Evolutionary conservation across 1,140 invertebrate species (phyloP).

Genomic region (Bombus confusus): DNA sequence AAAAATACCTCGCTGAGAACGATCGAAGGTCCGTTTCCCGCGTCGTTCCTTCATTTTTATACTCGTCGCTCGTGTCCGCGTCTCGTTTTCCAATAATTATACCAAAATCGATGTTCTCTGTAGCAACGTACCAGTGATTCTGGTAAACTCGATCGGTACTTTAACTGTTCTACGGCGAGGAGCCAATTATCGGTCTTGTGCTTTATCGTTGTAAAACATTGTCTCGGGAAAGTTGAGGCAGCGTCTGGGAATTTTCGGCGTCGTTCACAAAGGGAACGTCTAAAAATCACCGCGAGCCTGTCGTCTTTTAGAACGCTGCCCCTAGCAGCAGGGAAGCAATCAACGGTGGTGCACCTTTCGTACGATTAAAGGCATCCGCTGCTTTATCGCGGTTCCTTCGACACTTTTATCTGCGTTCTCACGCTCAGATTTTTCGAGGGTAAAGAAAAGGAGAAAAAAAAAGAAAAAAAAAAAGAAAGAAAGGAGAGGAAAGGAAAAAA

Average conservation of each 20-base stretch:
- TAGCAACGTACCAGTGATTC: too few relatives aligned
- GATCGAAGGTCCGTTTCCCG: too few relatives aligned
- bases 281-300: not conserved
- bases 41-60: too few relatives aligned
- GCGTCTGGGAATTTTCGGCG: not conserved
- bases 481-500: conserved; percentile 1
- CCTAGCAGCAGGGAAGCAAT: conserved; percentile 2
- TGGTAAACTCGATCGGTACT: too few relatives aligned
- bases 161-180: too few relatives aligned
- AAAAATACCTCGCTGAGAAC: not conserved
- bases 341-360: conserved; percentile 37
- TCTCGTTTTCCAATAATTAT: too few relatives aligned
- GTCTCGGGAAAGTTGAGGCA: not conserved
- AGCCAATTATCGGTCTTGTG: too few relatives aligned
- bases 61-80: too few relatives aligned
- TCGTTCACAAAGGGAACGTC: not conserved
- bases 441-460: conserved; percentile 1
- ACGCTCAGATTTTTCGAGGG: conserved; percentile 56
- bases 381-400: conserved; percentile 55
- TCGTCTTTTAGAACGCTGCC: not conserved
- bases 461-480: not conserved
- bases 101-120: too few relatives aligned
- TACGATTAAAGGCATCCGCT: conserved; percentile 13
- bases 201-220: too few relatives aligned
- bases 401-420: conserved; percentile 64